Conservation (phyloP, 2,888 invertebrate species). For the Caenorhabditis sp. region DNA sequence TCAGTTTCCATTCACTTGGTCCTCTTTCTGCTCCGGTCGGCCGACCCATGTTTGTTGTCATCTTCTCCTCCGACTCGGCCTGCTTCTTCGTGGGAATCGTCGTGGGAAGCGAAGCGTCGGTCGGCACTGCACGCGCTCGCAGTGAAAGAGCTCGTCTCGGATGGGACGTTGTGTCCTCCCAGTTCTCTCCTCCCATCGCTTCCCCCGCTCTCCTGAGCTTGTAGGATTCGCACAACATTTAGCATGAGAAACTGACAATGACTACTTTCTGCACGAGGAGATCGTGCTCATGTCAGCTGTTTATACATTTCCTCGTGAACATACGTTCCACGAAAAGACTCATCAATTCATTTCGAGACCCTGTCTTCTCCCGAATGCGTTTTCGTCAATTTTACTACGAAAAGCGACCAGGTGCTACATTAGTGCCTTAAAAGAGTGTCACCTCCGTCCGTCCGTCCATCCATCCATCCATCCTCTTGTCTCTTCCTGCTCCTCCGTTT, state of each 20-base stretch:
- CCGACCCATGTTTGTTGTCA: conserved; percentile 45
- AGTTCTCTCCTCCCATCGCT: background rate
- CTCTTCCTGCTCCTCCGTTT: conserved; percentile 15
- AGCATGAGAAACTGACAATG: conserved; percentile 42
- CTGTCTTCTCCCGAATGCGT: no score
- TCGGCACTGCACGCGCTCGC: conserved; percentile 4
- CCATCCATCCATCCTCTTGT: conserved; percentile 1
- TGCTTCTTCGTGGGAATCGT: conserved; percentile 44
- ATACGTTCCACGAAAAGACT: no score
- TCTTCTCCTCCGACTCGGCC: conserved; percentile 27
- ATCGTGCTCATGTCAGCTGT: no score
- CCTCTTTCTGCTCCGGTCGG: background rate
- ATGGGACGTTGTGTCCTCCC: conserved; percentile 34
- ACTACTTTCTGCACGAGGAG: no score
- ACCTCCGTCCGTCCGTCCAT: no score
- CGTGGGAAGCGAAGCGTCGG: conserved; percentile 26
- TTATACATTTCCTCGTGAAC: no score
- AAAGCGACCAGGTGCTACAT: no score
- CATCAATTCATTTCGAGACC: no score
- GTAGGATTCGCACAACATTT: conserved; percentile 24
- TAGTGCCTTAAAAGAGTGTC: no score
- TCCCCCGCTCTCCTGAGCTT: background rate
- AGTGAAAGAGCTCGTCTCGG: background rate
- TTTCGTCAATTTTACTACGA: no score
- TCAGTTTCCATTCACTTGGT: background rate